Percentiles rank a stretch among this genome's conserved stretches.
phyloP scores from a whole-genome alignment of 2,888 invertebrate species.

The Amphimallon solstitiale region DNA sequence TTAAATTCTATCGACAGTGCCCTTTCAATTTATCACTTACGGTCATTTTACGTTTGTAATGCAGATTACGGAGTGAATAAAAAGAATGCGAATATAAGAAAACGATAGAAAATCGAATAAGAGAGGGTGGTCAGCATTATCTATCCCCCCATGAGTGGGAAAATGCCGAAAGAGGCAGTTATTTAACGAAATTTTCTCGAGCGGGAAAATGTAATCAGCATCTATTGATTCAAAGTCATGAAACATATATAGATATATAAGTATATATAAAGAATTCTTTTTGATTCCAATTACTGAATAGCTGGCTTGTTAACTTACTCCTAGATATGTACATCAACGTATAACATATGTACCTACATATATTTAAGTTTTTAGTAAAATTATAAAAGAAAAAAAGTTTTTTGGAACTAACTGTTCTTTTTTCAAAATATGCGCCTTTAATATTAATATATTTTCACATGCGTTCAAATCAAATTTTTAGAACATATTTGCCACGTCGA shows the following conservation, averaged over 20 bases:
- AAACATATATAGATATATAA: too few relatives aligned
- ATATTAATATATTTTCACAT: too few relatives aligned
- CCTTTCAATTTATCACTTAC: slow-evolving; percentile 53
- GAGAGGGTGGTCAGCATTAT: slow-evolving; percentile 41
- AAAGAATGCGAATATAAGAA: slow-evolving; percentile 40
- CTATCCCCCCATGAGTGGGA: slow-evolving; percentile 48
- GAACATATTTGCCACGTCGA: too few relatives aligned
- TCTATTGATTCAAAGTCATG: slow-evolving; percentile 49
- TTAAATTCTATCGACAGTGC: slow-evolving; percentile 14
- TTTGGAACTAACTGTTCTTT: too few relatives aligned
- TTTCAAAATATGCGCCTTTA: too few relatives aligned
- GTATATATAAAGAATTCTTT: too few relatives aligned
- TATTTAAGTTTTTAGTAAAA: too few relatives aligned
- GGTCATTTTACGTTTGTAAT: slow-evolving; percentile 58
- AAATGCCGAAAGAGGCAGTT: slow-evolving; percentile 58
- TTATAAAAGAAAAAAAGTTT: too few relatives aligned
- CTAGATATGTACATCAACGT: too few relatives aligned
- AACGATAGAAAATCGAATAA: slow-evolving; percentile 33
- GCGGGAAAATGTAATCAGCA: slow-evolving; percentile 58
- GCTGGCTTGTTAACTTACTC: neutral
- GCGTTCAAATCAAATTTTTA: too few relatives aligned
- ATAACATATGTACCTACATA: too few relatives aligned
- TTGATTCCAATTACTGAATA: neutral
- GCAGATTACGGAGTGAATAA: slow-evolving; percentile 53
- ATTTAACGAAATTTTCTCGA: slow-evolving; percentile 57